Evolutionary conservation across 2,797 vertebrate genomes (phyloP).

Genomic region (Acanthurus lineatus): DNA sequence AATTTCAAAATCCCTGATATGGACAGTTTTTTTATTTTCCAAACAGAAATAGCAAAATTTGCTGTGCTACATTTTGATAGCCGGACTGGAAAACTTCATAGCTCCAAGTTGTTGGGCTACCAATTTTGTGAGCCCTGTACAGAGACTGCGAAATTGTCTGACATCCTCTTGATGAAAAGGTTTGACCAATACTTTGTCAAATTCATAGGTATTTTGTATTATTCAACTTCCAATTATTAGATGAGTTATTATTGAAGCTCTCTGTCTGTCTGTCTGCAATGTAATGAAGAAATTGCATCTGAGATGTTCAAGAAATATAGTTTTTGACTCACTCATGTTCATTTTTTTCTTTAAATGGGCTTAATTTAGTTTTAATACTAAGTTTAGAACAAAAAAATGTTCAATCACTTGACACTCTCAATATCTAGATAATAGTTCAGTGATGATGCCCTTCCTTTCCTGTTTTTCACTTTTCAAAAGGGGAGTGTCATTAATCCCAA

Average conservation of each 20-base stretch:
- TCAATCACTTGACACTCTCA: background rate
- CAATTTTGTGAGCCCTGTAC: too few relatives aligned
- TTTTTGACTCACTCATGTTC: background rate
- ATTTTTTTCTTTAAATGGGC: background rate
- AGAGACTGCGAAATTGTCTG: background rate
- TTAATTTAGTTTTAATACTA: background rate
- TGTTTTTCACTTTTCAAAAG: background rate
- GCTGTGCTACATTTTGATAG: too few relatives aligned
- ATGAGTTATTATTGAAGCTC: background rate
- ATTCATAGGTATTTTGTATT: background rate
- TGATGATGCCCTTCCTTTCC: background rate
- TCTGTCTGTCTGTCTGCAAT: background rate
- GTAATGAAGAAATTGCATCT: background rate
- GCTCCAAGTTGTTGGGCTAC: too few relatives aligned
- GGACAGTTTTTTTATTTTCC: too few relatives aligned
- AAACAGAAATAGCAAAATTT: too few relatives aligned
- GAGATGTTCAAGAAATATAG: background rate
- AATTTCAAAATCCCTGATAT: too few relatives aligned
- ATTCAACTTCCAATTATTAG: too few relatives aligned
- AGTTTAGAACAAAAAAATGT: background rate
- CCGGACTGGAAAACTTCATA: too few relatives aligned
- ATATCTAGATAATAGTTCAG: background rate
- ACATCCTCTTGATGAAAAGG: background rate
- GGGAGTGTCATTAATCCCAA: background rate
- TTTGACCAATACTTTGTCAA: background rate